Conservation (phyloP, 1,140 invertebrate genomes). For the Pollicipes pollicipes region DNA sequence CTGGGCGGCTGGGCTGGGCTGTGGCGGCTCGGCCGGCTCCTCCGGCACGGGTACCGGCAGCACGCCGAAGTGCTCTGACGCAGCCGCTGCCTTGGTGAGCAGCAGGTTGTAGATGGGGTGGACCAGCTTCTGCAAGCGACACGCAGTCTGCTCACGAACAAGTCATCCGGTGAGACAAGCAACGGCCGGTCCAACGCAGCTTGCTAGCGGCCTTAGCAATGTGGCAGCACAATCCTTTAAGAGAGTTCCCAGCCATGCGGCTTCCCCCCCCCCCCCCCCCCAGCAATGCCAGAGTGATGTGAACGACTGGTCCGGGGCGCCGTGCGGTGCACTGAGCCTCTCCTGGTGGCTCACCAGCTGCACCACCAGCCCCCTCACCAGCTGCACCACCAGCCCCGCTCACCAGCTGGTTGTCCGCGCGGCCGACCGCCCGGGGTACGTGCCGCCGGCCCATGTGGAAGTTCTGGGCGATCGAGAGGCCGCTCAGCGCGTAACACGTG, state of each 20-base stretch:
- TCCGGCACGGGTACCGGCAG: background rate
- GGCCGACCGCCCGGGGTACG: conserved; percentile 33
- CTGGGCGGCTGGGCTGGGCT: too few relatives aligned
- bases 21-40: background rate
- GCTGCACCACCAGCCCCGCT: background rate
- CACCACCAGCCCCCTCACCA: too few relatives aligned
- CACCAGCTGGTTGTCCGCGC: conserved; percentile 37
- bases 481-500: conserved; percentile 88
- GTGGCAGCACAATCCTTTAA: too few relatives aligned
- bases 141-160: too few relatives aligned
- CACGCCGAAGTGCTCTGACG: background rate
- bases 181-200: too few relatives aligned
- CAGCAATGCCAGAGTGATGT: too few relatives aligned
- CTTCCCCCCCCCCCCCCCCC: too few relatives aligned
- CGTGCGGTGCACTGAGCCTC: too few relatives aligned
- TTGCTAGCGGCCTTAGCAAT: too few relatives aligned
- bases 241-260: too few relatives aligned
- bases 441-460: conserved; percentile 30
- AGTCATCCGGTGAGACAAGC: too few relatives aligned
- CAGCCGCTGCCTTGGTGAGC: background rate
- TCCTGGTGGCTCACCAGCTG: background rate
- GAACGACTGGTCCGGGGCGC: too few relatives aligned
- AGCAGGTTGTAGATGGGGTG: background rate
- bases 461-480: conserved; percentile 84
- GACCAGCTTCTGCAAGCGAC: background rate